phyloP scores from a whole-genome alignment of 2,113 vertebrate species.

The mouse (Mus musculus) region GRCm39 chrX:62602001-62602500 shows the following conservation, averaged over 20 bases:
- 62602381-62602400: conserved; percentile 33
- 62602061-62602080: background rate
- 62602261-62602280: conserved; percentile 30
- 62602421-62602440: conserved; percentile 31
- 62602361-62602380: conserved; percentile 1
- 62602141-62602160: background rate
- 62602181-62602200: background rate
- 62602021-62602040: background rate
- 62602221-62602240: background rate
- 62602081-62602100: background rate
- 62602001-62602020: background rate
- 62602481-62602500: background rate
- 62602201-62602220: background rate
- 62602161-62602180: background rate
- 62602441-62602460: conserved; percentile 23
- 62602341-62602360: background rate
- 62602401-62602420: background rate
- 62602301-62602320: background rate
- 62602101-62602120: background rate
- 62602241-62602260: background rate
- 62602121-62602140: background rate
- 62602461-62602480: background rate
- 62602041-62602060: background rate
- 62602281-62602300: conserved; percentile 26
- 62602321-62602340: conserved; percentile 26